A percentile compares a stretch with the other conserved stretches of the same genome.
phyloP scores from a whole-genome alignment of 2,113 vertebrate genomes.

The Pycnonotus jocosus region DNA sequence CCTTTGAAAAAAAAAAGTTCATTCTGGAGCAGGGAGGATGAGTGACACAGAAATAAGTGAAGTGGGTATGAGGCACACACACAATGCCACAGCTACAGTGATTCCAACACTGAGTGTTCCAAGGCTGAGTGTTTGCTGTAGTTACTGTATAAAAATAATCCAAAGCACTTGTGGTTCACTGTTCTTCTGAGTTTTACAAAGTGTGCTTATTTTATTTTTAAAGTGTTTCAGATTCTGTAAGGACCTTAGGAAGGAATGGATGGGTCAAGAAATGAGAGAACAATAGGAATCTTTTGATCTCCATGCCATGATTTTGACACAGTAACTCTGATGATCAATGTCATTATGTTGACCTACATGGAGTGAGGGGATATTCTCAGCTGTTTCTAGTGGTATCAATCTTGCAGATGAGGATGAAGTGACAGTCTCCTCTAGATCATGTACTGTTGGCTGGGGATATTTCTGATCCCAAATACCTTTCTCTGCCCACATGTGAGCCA shows the following conservation, averaged over 20 bases:
- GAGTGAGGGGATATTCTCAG: not conserved
- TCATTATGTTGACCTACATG: not conserved
- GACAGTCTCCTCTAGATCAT: not conserved
- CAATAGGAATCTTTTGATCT: not conserved
- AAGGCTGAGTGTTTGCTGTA: not conserved
- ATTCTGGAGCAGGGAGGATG: not conserved
- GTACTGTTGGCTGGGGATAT: not conserved
- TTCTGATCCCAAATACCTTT: not conserved
- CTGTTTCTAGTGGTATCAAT: not conserved
- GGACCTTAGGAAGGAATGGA: not conserved
- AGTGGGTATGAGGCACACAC: not conserved
- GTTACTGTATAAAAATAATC: not conserved
- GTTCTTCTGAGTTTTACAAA: not conserved
- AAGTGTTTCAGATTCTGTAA: not conserved
- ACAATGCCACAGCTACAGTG: not conserved
- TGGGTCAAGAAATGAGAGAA: not conserved
- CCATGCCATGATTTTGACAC: not conserved
- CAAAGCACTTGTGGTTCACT: not conserved
- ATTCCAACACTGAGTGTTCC: not conserved
- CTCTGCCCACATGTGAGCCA: fast-evolving
- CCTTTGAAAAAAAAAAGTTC: constrained; percentile 48
- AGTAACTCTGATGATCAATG: not conserved
- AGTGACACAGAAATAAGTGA: constrained; percentile 15
- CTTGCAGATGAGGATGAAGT: not conserved
- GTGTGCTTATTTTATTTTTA: not conserved